Base-by-base conservation (phyloP, 2,797 vertebrate genomes). In the Cyclopterus lumpus region DNA sequence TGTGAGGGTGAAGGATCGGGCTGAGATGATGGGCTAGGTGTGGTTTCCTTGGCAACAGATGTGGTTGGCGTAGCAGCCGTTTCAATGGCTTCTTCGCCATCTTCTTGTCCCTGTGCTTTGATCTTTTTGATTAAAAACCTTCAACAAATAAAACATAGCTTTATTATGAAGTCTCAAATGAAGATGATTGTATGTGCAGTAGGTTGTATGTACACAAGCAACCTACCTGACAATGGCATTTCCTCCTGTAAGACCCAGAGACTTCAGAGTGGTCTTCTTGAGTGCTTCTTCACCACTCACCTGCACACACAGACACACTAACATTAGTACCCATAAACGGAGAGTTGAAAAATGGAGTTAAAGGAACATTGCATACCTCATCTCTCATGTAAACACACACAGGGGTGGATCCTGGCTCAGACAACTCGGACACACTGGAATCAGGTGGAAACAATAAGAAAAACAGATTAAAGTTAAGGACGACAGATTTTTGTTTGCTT, bases 301-400 rank as follows among this genome's bases (percentile, higher is more conserved):
- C 98, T 99, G 86, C 42, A 75, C 22, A 66, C 57, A 78, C 58
- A 76, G 59, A 75, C 42, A 42, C 20, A 71, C 18, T 66, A 38
- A 71, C 30, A 86, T 84, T 65, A 42, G 26, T 75, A 57, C 68
- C 46, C 12, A 78, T 65, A 75, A 77, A 80, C 40, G 4, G 4
- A 40, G 38, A 69, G 16, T 64, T 66, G 18, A 80, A 54, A 77
- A 83, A 79, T 48, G 18, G 48, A 70, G 15, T 64, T 42, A 48
- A 75, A 83, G 61, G 46, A 79, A 30, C 11, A 26, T 51, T 54
- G 72, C 95, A 85, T 95, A 99, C 98, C 96, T 99, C 97, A 72
- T 97, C 96, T 88, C 97, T 95, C 97, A 98, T 99, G 95, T 98
- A 99, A 90, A 99, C 94, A 85, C 98, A 99, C 79, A 96, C 93